phyloP scores from a whole-genome alignment of 2,888 invertebrate species.

The Drosophila picticornis region DNA sequence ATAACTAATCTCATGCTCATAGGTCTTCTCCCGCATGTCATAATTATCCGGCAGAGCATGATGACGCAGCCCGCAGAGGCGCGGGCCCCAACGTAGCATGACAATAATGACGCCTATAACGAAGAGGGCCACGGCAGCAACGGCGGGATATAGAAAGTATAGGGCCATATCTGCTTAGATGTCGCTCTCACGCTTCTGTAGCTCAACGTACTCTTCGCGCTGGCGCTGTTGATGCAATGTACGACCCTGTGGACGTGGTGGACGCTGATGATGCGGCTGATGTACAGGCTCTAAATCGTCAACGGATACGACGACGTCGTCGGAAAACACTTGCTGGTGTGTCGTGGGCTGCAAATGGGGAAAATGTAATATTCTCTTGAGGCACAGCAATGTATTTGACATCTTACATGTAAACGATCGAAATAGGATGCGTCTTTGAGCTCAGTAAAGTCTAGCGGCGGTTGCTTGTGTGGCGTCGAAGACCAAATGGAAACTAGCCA shows the following conservation, averaged over 20 bases:
- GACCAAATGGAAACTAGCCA: constrained; percentile 95
- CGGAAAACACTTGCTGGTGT: constrained; percentile 75
- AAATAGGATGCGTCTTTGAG: constrained; percentile 87
- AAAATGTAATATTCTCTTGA: neutral
- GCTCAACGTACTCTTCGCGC: constrained; percentile 87
- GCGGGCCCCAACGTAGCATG: constrained; percentile 91
- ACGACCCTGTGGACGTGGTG: constrained; percentile 82
- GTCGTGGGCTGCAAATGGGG: constrained; percentile 66
- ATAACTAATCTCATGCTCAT: constrained; percentile 85
- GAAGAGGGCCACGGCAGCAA: constrained; percentile 90
- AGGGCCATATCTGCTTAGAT: constrained; percentile 88
- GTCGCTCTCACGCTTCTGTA: constrained; percentile 93
- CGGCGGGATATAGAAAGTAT: constrained; percentile 90
- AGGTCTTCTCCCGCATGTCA: constrained; percentile 88
- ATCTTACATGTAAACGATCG: constrained; percentile 81
- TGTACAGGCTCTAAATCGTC: constrained; percentile 76
- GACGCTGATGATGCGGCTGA: constrained; percentile 74
- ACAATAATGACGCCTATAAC: constrained; percentile 91
- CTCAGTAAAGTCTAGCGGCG: constrained; percentile 92
- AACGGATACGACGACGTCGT: constrained; percentile 81
- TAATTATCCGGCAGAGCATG: constrained; percentile 88
- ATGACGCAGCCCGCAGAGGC: constrained; percentile 90
- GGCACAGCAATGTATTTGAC: neutral
- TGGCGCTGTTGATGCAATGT: constrained; percentile 82
- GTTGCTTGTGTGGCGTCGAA: constrained; percentile 92